Evolutionary conservation across 2,888 invertebrate species (phyloP), one percentile per base, ranked within the genome.

Genomic region (Drosophila pullipes): DNA sequence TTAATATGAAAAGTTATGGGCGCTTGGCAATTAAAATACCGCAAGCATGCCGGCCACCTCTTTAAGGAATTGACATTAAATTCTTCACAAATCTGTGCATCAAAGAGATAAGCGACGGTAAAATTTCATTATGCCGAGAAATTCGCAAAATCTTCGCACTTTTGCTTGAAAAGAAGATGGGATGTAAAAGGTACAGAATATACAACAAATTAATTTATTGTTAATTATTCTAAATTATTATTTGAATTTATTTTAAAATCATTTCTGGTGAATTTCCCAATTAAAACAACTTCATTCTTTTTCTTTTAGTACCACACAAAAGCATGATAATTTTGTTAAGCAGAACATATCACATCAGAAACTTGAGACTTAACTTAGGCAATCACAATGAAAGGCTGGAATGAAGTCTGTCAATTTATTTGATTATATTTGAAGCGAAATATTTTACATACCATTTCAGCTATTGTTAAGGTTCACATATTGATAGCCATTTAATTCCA

Each of bases 1-100:
- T 47, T 89, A 85, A 87, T 85, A 83, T 85, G 85, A 88, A 83
- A 85, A 88, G 75, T 80, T 85, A 83, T 85, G 71, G 77, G 58
- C 68, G 49, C 49, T 25, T 37, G 75, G 77, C 82, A 84, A 86
- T 84, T 86, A 82, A 79, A 82, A 69, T 60, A 18, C 44, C 69
- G 63, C 69, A 76, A 60, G 50, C 44, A 71, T 41, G 33, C 47
- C 13, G 44, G 31, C 4, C 39, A 25, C 31, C 22, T 33, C 57
- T 73, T 67, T 66, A 75, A 75, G 30, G 52, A 30, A 31, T n/a
- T 22, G 41, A 31, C 28, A 33, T 31, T 49, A 55, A 63, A 44
- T 18, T 33, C 67, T 3, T 35, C 30, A 35, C 41, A 67, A 41
- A 39, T 41, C 54, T 22, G 63, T n/a, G 59, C 59, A 39, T 35